Evolutionary conservation across 2,113 vertebrate species (phyloP), one percentile per base, ranked within the genome.

Genomic region (Malurus elegans): DNA sequence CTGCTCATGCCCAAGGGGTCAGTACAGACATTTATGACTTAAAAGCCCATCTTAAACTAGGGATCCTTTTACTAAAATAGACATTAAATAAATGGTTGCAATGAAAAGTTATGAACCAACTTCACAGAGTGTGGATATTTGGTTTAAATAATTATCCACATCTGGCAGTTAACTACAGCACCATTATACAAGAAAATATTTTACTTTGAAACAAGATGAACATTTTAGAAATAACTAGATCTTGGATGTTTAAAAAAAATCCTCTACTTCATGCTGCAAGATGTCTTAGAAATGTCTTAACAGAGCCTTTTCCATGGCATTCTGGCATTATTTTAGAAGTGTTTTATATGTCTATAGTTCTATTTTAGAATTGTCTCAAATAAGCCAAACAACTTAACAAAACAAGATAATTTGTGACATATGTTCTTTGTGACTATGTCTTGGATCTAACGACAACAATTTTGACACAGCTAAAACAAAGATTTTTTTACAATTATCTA

Each of bases 391-490:
- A 97, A 95, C 94, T 98, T 98, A 76, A 82, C 95, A 96, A 97
- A 98, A 97, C 95, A 96, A 97, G 98, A 96, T 88, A 97, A 97
- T 97, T 88, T 97, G 92, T 96, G 96, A 93, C 97, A 97, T 97
- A 98, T 97, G 96, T 97, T 98, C 96, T 96, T 97, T 96, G 95
- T 94, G 95, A 96, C 96, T 96, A 89, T 95, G 96, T 80, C 92
- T 97, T 92, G 94, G 87, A 93, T 96, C 79, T 93, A 92, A 96
- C 92, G 87, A 96, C 97, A 98, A 97, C 96, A 96, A 86, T 95
- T 96, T 94, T 95, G 97, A 95, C 97, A 97, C 79, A 92, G 90
- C 70, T 95, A 97, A 97, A 95, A 12, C 79, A 93, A 95, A 95
- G 92, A 38, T 95, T 95, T 91, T 95, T 38, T 38, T 38, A 38